Percentiles rank a stretch among this genome's conserved stretches.
Conservation (phyloP, 2,888 invertebrate genomes). For the Alloscopus bannaensis region DNA sequence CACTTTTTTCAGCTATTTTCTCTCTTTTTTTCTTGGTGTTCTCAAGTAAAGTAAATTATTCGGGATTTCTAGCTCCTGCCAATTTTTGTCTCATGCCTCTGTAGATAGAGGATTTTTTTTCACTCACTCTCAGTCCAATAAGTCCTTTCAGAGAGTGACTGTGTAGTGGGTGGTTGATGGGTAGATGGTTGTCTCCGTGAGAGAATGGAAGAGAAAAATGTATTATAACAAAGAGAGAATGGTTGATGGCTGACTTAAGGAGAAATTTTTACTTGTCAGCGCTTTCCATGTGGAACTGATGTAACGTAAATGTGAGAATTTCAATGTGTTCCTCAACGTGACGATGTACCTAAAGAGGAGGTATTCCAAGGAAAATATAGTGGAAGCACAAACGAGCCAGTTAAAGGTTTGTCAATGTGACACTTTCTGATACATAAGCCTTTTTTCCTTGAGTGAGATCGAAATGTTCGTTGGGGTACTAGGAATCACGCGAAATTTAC, state of each 20-base stretch:
- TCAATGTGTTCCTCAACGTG: slow-evolving; percentile 17
- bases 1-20: not conserved
- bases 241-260: slow-evolving; percentile 55
- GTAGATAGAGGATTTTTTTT: not conserved
- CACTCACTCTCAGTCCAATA: not conserved
- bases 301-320: slow-evolving; percentile 44
- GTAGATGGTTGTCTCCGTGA: not conserved
- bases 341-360: not conserved
- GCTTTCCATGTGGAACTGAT: slow-evolving; percentile 43
- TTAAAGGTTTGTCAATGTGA: slow-evolving; percentile 46
- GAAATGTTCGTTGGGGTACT: too few species aligned
- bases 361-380: not conserved
- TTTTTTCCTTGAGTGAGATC: too few species aligned
- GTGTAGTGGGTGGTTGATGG: slow-evolving; percentile 1
- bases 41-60: slow-evolving; percentile 47
- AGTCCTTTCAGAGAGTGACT: not conserved
- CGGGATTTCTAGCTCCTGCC: slow-evolving; percentile 54
- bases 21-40: slow-evolving; percentile 10
- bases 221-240: slow-evolving; percentile 19
- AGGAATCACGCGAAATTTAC: not conserved
- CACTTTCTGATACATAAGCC: slow-evolving; percentile 18
- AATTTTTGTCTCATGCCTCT: slow-evolving; percentile 50
- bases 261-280: slow-evolving; percentile 60
- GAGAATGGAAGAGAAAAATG: slow-evolving; percentile 24
- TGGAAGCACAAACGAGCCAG: slow-evolving; percentile 21